phyloP scores from a whole-genome alignment of 2,113 vertebrate species.

The Indicator maculatus region DNA sequence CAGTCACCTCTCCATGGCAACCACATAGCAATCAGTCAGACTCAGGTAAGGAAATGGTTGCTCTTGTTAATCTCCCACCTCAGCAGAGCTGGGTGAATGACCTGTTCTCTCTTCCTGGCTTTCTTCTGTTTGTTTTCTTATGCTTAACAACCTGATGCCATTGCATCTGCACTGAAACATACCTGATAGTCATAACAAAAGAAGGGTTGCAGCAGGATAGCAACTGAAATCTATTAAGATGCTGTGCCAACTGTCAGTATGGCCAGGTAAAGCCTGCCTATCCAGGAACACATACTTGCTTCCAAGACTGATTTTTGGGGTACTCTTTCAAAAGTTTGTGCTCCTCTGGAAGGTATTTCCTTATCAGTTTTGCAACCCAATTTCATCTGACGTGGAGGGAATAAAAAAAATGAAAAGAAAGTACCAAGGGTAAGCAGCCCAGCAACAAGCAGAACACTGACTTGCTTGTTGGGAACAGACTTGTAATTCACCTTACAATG shows the following conservation, averaged over 20 bases:
- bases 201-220: background rate
- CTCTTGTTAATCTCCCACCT: background rate
- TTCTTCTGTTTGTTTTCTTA: background rate
- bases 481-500: background rate
- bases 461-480: background rate
- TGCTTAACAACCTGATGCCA: background rate
- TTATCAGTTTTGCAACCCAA: background rate
- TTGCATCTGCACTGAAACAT: background rate
- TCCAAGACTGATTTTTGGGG: background rate
- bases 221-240: background rate
- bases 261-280: background rate
- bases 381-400: background rate
- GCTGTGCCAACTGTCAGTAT: background rate
- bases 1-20: slow-evolving; percentile 85
- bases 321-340: background rate
- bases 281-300: background rate
- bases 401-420: background rate
- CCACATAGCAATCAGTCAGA: slow-evolving; percentile 80
- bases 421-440: background rate
- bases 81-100: background rate
- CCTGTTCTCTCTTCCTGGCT: background rate
- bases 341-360: background rate
- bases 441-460: background rate
- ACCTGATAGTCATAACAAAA: background rate
- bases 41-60: slow-evolving; percentile 78